A percentile compares a stretch with the other conserved stretches of the same genome.
These are phyloP conservation scores for Clavelina lepadiformis DNA, from an alignment of 23 tunicate genomes.

Conservation along the genomic window DNA sequence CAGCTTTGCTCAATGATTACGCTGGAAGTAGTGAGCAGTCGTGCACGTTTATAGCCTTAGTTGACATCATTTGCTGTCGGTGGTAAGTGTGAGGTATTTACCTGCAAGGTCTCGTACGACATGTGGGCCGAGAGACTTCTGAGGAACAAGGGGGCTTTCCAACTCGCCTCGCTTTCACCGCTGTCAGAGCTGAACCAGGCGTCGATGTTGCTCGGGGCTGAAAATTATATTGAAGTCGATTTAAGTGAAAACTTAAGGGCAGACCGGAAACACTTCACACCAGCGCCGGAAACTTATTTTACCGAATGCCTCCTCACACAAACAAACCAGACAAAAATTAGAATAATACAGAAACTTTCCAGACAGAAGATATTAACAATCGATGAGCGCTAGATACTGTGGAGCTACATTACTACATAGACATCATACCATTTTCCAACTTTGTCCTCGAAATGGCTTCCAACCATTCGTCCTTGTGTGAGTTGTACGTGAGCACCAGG, in stretches of 20 bases:
- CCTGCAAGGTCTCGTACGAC: constrained; percentile 52
- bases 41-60: not conserved
- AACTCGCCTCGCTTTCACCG: constrained; percentile 23
- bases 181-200: constrained; percentile 57
- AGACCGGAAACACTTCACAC: too few relatives aligned
- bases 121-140: constrained; percentile 40
- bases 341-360: too few relatives aligned
- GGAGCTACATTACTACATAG: too few relatives aligned
- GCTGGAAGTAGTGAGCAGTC: not conserved
- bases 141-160: constrained; percentile 78
- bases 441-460: constrained; percentile 65
- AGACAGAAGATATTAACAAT: too few relatives aligned
- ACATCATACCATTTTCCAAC: constrained; percentile 70
- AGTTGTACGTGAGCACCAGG: constrained; percentile 37
- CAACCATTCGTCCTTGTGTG: constrained; percentile 75
- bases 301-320: too few relatives aligned
- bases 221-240: too few relatives aligned
- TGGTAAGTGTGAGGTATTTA: constrained; percentile 4
- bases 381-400: too few relatives aligned
- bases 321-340: too few relatives aligned
- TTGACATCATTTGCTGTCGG: not conserved
- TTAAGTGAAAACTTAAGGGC: too few relatives aligned
- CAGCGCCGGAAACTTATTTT: too few relatives aligned
- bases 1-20: not conserved
- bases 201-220: constrained; percentile 64